Conservation (phyloP, 2,888 invertebrate species). For the Drosophila leonis region DNA sequence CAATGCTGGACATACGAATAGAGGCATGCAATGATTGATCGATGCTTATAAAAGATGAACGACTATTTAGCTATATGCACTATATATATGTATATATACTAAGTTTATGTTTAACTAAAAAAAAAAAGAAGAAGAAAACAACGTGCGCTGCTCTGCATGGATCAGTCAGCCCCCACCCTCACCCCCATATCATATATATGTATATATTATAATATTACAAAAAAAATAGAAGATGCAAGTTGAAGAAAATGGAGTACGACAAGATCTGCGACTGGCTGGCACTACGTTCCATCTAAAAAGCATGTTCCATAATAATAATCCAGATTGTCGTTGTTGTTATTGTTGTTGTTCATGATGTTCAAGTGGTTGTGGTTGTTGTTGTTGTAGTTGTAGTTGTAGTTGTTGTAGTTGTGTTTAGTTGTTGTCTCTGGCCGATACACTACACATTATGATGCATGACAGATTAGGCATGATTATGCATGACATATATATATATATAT, state of each 20-base stretch:
- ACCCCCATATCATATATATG: background rate
- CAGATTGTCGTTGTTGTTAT: constrained; percentile 50
- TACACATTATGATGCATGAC: constrained; percentile 33
- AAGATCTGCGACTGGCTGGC: constrained; percentile 14
- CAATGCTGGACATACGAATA: constrained; percentile 4
- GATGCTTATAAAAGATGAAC: constrained; percentile 8
- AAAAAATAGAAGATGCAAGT: background rate
- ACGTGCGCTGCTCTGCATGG: background rate
- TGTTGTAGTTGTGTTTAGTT: constrained; percentile 17
- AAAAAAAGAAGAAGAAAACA: constrained; percentile 5
- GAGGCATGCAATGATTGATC: constrained; percentile 6
- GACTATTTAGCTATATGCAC: constrained; percentile 16
- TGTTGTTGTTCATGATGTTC: constrained; percentile 35
- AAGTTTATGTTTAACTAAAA: constrained; percentile 19
- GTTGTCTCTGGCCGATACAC: constrained; percentile 29
- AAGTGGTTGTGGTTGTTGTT: constrained; percentile 14
- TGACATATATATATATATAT: constrained; percentile 11
- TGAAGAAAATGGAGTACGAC: constrained; percentile 12
- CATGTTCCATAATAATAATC: constrained; percentile 19
- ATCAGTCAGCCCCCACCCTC: constrained; percentile 3
- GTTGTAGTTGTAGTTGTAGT: background rate
- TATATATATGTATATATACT: constrained; percentile 11
- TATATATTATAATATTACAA: background rate
- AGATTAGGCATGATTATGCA: constrained; percentile 21
- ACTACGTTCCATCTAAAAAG: constrained; percentile 15